phyloP scores from a whole-genome alignment of 2,797 vertebrate genomes.

The Sylvilagus floridanus region DNA sequence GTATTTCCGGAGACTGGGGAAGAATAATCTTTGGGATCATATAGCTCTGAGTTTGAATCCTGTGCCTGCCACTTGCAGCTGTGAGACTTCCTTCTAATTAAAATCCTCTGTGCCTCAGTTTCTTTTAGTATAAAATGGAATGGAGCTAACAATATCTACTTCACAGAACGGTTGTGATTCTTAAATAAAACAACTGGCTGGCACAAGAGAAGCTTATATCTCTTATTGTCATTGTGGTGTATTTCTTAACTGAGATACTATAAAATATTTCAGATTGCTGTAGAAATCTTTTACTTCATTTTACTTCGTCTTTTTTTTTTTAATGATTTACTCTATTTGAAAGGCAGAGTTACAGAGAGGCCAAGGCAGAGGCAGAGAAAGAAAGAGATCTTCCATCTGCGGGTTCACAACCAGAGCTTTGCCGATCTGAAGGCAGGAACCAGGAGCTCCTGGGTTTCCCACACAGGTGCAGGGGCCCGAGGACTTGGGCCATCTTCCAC shows the following conservation, averaged over 20 bases:
- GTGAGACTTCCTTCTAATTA: not conserved
- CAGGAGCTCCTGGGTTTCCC: too few relatives aligned
- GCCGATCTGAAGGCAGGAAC: too few relatives aligned
- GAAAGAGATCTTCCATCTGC: too few relatives aligned
- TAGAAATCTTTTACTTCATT: constrained; percentile 20
- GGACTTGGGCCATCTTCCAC: too few relatives aligned
- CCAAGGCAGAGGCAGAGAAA: too few relatives aligned
- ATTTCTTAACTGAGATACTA: not conserved
- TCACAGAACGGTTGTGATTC: not conserved
- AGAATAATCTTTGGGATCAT: not conserved
- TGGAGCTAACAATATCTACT: not conserved
- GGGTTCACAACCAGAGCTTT: too few relatives aligned
- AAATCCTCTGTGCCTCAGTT: not conserved
- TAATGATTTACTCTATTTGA: too few relatives aligned
- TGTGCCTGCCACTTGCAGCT: not conserved
- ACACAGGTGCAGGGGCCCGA: too few relatives aligned
- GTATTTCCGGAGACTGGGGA: not conserved
- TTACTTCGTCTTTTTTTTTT: too few relatives aligned
- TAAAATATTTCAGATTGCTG: not conserved
- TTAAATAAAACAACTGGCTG: not conserved
- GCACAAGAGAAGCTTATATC: not conserved
- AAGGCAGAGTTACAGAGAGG: too few relatives aligned
- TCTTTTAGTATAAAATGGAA: not conserved
- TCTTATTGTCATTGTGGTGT: not conserved
- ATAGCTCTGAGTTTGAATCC: constrained; percentile 40